These are phyloP conservation scores for Dreissena polymorpha DNA, from an alignment of 1,140 invertebrate genomes.

Conservation along the genomic window DNA sequence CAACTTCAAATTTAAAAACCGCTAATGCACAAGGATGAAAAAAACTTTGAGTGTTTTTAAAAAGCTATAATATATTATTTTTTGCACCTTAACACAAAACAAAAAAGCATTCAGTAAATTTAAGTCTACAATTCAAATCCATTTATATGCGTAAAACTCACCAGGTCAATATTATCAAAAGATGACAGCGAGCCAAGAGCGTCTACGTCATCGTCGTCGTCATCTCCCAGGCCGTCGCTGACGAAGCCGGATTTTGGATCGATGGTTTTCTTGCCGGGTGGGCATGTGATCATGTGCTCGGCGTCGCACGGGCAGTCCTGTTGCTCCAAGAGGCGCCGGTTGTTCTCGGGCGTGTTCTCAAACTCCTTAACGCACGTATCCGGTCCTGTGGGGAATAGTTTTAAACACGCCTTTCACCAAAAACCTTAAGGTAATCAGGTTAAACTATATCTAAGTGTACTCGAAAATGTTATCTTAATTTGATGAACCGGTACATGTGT, in stretches of 20 bases:
- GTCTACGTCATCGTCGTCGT: background rate
- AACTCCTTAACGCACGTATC: conserved; percentile 96
- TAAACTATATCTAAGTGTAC: background rate
- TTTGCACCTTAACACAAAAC: too few relatives aligned
- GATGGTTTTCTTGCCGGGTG: conserved; percentile 76
- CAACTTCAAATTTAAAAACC: too few relatives aligned
- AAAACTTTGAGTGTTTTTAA: too few relatives aligned
- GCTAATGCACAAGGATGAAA: too few relatives aligned
- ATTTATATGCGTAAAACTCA: background rate
- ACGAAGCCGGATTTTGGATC: conserved; percentile 64
- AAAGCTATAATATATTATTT: too few relatives aligned
- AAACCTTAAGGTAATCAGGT: background rate
- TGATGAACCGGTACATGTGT: too few relatives aligned
- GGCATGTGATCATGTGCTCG: conserved; percentile 99
- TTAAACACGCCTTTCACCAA: background rate
- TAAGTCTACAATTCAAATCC: too few relatives aligned
- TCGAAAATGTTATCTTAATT: too few relatives aligned
- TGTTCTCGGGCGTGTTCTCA: conserved; percentile 97
- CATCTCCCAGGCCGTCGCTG: conserved; percentile 7
- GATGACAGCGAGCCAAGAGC: conserved; percentile 9
- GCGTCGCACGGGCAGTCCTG: conserved; percentile 99
- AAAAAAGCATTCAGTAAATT: too few relatives aligned
- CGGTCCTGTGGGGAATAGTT: conserved; percentile 80
- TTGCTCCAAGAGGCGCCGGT: conserved; percentile 87
- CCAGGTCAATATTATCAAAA: conserved; percentile 18